Base-by-base conservation (phyloP, 1,140 invertebrate species). In the Cydia fagiglandana region DNA sequence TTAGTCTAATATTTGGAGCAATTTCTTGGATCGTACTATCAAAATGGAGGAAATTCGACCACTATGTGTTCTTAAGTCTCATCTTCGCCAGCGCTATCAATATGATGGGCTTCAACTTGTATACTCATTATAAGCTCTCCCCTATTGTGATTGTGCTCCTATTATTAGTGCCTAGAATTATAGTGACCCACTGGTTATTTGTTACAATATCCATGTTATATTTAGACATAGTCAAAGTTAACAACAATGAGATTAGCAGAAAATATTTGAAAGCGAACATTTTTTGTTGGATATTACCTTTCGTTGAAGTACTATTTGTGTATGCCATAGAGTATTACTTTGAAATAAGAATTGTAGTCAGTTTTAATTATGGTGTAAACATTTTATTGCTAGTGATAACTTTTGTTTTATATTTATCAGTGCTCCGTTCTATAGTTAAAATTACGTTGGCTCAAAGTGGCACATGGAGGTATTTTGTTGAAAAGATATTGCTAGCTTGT, bases 141-240 rank as follows among this genome's bases (percentile, higher is more conserved):
- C 20, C 20, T 9, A 24, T 56, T 7, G 47, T 77, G 6, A 17
- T 66, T 20, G 20, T 64, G n/a, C n/a, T 64, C 2, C 20, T 64
- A 64, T 20, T 64, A 12, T 64, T 64, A 28, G 28, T 64, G 9
- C 61, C 24, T 2, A 64, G 61, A 64, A 28, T 64, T 10, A 64
- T 64, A 24, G 30, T 64, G 61, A 64, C 20, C 61, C 61, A 64
- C 24, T 64, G 61, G 61, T 28, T 64, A 12, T 24, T 64, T 12
- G 20, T 64, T 20, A 64, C 61, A 24, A 64, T 28, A 24, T 20
- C n/a, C 20, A 64, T 64, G 61, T 12, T 64, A 3, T 64, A 64
- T 2, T 24, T 20, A 24, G 61, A 64, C n/a, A 5, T 64, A 9
- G 61, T 64, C n/a, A 30, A 64, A 64, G 61, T 20, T 24, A 24